Evolutionary conservation across 1,140 invertebrate genomes (phyloP).

Genomic region (Subanguina moxae): DNA sequence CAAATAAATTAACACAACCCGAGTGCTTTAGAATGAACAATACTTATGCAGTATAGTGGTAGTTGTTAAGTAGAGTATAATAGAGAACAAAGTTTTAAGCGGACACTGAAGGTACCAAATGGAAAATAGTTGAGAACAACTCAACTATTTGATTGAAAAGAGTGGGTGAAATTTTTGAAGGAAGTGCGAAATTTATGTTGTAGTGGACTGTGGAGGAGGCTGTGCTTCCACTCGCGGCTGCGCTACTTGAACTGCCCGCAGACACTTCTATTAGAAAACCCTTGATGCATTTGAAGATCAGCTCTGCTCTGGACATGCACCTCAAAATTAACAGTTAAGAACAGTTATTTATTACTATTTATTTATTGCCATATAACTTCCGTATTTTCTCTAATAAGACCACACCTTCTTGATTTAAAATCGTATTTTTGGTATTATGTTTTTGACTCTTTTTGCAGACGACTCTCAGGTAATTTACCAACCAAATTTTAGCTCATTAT

Average conservation of each 20-base stretch:
- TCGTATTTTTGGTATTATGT: too few relatives aligned
- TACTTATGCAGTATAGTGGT: too few relatives aligned
- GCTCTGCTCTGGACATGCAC: constrained; percentile 88
- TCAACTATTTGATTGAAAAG: constrained; percentile 41
- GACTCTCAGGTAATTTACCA: too few relatives aligned
- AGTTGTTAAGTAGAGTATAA: not conserved
- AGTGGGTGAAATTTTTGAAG: constrained; percentile 24
- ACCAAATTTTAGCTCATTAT: too few relatives aligned
- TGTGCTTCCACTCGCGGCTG: not conserved
- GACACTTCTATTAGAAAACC: constrained; percentile 89
- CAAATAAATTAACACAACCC: too few relatives aligned
- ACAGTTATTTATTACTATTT: too few relatives aligned
- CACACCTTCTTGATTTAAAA: too few relatives aligned
- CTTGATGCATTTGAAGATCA: constrained; percentile 96
- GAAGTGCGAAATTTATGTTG: constrained; percentile 47
- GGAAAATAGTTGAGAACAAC: constrained; percentile 41
- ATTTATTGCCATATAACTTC: too few relatives aligned
- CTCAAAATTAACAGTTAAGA: too few relatives aligned
- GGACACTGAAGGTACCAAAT: constrained; percentile 38
- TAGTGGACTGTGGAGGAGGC: constrained; percentile 28
- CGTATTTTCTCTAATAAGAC: too few relatives aligned
- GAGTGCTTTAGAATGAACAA: too few relatives aligned
- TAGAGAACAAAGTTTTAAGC: not conserved
- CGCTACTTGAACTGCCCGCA: constrained; percentile 15
- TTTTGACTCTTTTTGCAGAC: too few relatives aligned